A percentile compares a stretch with the other conserved stretches of the same genome.
These are phyloP conservation scores for Neodontobutis hainanensis DNA, from an alignment of 2,113 vertebrate species.

Conservation along the genomic window DNA sequence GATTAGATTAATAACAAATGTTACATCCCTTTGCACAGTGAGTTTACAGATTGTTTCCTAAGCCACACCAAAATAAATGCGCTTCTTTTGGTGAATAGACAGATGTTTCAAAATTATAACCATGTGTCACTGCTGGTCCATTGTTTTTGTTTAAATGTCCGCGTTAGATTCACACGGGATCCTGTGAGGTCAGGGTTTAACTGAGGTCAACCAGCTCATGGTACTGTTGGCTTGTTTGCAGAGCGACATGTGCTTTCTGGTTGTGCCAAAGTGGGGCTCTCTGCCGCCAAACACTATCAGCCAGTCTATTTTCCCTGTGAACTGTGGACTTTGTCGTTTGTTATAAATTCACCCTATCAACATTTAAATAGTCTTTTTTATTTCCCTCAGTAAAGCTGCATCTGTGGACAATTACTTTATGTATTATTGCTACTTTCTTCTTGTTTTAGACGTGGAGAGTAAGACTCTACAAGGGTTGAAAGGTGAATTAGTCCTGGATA, in stretches of 20 bases:
- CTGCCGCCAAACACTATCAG: constrained; percentile 23
- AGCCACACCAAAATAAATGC: constrained; percentile 12
- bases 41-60: constrained; percentile 36
- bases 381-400: too few relatives aligned
- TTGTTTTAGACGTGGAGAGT: constrained; percentile 87
- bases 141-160: constrained; percentile 60
- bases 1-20: constrained; percentile 73
- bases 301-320: not conserved
- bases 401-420: not conserved
- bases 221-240: constrained; percentile 2
- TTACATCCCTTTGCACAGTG: constrained; percentile 42
- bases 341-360: too few relatives aligned
- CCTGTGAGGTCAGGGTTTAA: constrained; percentile 45
- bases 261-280: constrained; percentile 9
- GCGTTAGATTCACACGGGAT: constrained; percentile 49
- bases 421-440: constrained; percentile 21
- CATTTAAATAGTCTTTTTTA: too few relatives aligned
- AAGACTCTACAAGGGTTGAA: constrained; percentile 91
- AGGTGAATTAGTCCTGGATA: constrained; percentile 83
- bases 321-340: not conserved
- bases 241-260: constrained; percentile 5
- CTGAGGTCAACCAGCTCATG: constrained; percentile 42
- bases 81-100: constrained; percentile 52
- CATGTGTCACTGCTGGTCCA: constrained; percentile 59
- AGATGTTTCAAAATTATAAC: constrained; percentile 68